Evolutionary conservation across 2,113 vertebrate species (phyloP).

Genomic region (Fregata magnificens): DNA sequence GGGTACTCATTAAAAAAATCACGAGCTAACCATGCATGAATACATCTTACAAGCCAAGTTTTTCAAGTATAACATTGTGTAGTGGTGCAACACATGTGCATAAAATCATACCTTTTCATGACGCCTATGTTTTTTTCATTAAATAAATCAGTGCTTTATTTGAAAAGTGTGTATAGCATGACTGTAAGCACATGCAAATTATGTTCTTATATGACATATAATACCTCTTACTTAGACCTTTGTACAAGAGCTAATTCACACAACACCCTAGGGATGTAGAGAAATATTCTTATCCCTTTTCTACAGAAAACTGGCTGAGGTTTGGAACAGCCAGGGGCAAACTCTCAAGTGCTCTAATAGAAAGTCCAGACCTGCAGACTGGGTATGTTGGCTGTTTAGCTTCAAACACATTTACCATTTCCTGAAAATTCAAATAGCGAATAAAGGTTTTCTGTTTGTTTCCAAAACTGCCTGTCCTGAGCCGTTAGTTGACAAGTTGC

Average conservation of each 20-base stretch:
- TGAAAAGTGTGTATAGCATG: neutral
- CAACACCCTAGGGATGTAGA: neutral
- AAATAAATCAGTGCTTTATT: neutral
- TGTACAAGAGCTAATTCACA: neutral
- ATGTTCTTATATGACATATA: neutral
- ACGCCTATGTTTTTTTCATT: rapidly evolving
- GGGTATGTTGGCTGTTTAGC: neutral
- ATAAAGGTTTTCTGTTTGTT: neutral
- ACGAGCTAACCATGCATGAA: neutral
- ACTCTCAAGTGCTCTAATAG: neutral
- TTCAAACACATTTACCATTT: neutral
- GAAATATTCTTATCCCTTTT: neutral
- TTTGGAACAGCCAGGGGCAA: neutral
- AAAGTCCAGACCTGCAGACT: neutral
- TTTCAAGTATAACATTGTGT: neutral
- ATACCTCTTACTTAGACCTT: neutral
- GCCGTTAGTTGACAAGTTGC: neutral
- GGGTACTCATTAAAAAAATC: neutral
- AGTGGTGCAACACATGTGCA: neutral
- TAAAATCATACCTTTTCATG: neutral
- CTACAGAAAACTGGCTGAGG: neutral
- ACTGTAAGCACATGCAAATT: neutral
- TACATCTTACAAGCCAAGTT: neutral
- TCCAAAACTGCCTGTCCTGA: neutral
- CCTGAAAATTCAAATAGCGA: neutral